These are phyloP conservation scores for Sebastiscus tertius DNA, from an alignment of 2,797 vertebrate species.

Conservation along the genomic window DNA sequence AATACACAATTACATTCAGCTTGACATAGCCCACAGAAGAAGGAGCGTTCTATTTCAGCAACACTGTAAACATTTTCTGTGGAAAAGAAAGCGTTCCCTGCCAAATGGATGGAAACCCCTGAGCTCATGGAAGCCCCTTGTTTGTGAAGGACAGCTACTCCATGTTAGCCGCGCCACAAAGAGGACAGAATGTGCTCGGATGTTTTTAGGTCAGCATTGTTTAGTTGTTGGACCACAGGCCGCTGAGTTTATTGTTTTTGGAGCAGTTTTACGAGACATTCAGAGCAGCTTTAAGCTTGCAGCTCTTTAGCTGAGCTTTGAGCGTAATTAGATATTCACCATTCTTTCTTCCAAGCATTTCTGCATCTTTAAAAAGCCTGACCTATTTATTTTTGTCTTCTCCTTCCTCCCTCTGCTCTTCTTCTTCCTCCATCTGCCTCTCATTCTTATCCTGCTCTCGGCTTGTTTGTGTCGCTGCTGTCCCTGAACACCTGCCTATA, in stretches of 20 bases:
- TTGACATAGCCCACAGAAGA: constrained; percentile 11
- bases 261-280: constrained; percentile 42
- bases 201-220: constrained; percentile 51
- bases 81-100: constrained; percentile 28
- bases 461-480: constrained; percentile 65
- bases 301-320: too few species aligned
- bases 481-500: constrained; percentile 69
- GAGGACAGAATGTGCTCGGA: constrained; percentile 53
- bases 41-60: constrained; percentile 39
- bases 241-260: constrained; percentile 40
- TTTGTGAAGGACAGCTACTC: constrained; percentile 35
- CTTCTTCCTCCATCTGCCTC: constrained; percentile 45
- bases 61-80: constrained; percentile 29
- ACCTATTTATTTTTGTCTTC: constrained; percentile 61
- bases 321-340: constrained; percentile 31
- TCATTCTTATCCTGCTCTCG: constrained; percentile 57
- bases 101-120: constrained; percentile 40
- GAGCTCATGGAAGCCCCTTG: constrained; percentile 31
- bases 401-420: constrained; percentile 70
- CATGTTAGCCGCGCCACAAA: constrained; percentile 31
- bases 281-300: not conserved
- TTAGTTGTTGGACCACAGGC: constrained; percentile 31
- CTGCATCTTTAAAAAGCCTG: constrained; percentile 62
- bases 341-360: constrained; percentile 54
- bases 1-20: constrained; percentile 16